phyloP scores from a whole-genome alignment of 2,888 invertebrate genomes.

The Axea sp. region DNA sequence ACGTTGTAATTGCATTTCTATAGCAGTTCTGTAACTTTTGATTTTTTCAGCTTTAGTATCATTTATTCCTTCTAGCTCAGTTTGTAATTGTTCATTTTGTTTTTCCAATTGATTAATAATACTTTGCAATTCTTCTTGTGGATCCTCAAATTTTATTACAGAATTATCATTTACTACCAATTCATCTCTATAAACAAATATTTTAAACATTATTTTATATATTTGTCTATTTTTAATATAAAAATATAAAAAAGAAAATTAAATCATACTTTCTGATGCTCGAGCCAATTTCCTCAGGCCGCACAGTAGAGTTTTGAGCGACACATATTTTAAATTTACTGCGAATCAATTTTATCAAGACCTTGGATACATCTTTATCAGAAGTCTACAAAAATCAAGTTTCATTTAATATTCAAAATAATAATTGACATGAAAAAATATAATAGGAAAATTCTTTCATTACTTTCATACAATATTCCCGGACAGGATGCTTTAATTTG shows the following conservation, averaged over 20 bases:
- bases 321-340: slow-evolving; percentile 77
- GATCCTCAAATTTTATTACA: slow-evolving; percentile 78
- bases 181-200: slow-evolving; percentile 70
- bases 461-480: slow-evolving; percentile 83
- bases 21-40: slow-evolving; percentile 83
- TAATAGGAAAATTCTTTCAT: slow-evolving; percentile 33
- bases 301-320: slow-evolving; percentile 67
- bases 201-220: no score
- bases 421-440: slow-evolving; percentile 7
- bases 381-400: slow-evolving; percentile 70
- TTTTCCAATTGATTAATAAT: slow-evolving; percentile 86
- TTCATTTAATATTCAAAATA: slow-evolving; percentile 36
- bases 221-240: no score
- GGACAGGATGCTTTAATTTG: slow-evolving; percentile 84
- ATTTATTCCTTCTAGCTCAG: slow-evolving; percentile 75
- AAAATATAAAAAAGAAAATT: no score
- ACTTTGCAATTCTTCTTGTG: slow-evolving; percentile 84
- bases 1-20: slow-evolving; percentile 84
- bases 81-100: slow-evolving; percentile 81
- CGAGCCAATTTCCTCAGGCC: slow-evolving; percentile 69
- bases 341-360: slow-evolving; percentile 75
- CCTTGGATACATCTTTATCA: slow-evolving; percentile 75
- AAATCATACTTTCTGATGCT: slow-evolving; percentile 66
- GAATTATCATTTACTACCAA: slow-evolving; percentile 48
- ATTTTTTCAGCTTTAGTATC: slow-evolving; percentile 78